These are phyloP conservation scores for Coracias cyanogaster DNA, from an alignment of 2,797 vertebrate species.

Conservation along the genomic window DNA sequence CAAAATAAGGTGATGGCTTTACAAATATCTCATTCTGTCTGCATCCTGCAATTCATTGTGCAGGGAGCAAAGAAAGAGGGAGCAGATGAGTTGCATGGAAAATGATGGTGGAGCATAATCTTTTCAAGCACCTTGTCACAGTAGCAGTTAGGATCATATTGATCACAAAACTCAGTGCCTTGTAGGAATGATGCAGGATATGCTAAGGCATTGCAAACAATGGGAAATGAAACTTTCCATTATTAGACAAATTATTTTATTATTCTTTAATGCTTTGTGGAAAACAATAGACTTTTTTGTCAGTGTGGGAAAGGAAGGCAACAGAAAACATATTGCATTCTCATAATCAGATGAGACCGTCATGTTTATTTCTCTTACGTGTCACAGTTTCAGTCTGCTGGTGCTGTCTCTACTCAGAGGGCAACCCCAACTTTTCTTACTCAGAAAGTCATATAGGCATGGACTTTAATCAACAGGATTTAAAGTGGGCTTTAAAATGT, in stretches of 20 bases:
- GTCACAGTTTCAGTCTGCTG: background rate
- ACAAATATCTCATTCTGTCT: background rate
- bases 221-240: background rate
- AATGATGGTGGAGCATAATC: background rate
- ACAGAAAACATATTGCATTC: background rate
- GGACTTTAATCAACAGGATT: constrained; percentile 8
- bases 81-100: background rate
- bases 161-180: background rate
- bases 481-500: constrained; percentile 19
- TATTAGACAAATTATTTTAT: constrained; percentile 1
- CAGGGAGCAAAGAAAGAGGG: background rate
- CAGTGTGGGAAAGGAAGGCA: background rate
- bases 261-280: background rate
- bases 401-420: background rate
- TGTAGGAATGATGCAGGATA: background rate
- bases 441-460: background rate
- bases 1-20: background rate
- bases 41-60: background rate
- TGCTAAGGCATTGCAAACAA: background rate
- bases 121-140: background rate
- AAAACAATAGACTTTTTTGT: background rate
- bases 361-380: background rate
- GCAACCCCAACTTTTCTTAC: background rate
- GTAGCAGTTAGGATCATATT: background rate
- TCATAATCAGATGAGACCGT: background rate